Base-by-base conservation (phyloP, 2,113 vertebrate genomes). In the Phycodurus eques region DNA sequence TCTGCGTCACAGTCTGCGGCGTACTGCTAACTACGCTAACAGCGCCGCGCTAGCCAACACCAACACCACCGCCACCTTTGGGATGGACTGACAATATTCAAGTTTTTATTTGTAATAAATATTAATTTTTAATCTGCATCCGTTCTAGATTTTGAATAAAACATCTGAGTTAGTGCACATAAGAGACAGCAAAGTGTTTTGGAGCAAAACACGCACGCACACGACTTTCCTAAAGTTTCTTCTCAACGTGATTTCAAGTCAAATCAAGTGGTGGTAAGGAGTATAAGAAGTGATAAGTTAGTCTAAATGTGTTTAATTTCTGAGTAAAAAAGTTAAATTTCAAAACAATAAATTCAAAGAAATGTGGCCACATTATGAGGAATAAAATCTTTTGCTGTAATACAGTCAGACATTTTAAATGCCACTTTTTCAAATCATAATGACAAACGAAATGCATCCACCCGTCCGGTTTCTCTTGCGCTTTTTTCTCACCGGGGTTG, bases 111-210 rank as follows among this genome's bases (percentile, higher is more conserved):
- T 47, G n/a, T 66, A 22, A 70, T 68, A 22, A 70, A 56, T 78
- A 56, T 65, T 54, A 17, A 67, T 81, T 67, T 81, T 67, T 65
- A 73, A 61, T 79, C 43, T 44, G 20, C 47, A 70, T 5, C 60
- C 64, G 73, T 67, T 27, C 5, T 57, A 31, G 20, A 60, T 47
- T 22, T 51, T 56, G 74, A 68, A 61, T 61, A 53, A 71, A 57
- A 70, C 9, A 13, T 62, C 46, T 60, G 64, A 66, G 60, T 76
- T 76, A 68, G 73, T 79, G 76, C 76, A 77, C 76, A 61, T 46
- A 47, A 49, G 72, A 61, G 13, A 31, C 22, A 4, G 39, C 65
- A 33, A 68, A 69, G 70, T 47, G 76, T 27, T 74, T 46, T 15
- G 78, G 33, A 70, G 70, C 49, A 14, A 54, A 68, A 61, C 27